Conservation (phyloP, 2,113 vertebrate species). For the Mola mola region DNA sequence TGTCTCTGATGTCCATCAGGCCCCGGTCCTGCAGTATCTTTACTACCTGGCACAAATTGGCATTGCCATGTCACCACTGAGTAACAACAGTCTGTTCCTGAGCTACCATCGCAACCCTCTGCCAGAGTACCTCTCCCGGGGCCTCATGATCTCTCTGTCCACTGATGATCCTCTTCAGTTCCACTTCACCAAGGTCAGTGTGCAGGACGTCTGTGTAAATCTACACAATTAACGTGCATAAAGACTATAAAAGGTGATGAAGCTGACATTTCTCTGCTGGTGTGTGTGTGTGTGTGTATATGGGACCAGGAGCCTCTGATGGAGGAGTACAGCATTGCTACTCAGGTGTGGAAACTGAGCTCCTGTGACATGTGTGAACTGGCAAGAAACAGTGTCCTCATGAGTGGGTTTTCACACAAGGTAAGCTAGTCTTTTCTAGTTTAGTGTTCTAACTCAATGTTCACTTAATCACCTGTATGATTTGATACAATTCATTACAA, state of each 20-base stretch:
- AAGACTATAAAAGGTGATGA: neutral
- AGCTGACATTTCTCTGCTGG: slow-evolving; percentile 10
- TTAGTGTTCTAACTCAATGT: neutral
- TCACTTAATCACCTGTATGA: too few relatives aligned
- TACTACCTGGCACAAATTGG: slow-evolving; percentile 97
- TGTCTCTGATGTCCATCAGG: slow-evolving; percentile 74
- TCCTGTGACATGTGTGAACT: slow-evolving; percentile 99
- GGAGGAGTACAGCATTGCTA: slow-evolving; percentile 98
- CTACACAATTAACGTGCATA: neutral
- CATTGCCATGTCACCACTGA: slow-evolving; percentile 97
- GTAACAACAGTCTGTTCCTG: slow-evolving; percentile 98
- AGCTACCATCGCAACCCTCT: slow-evolving; percentile 98
- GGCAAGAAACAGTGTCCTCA: slow-evolving; percentile 97
- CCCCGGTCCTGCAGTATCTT: slow-evolving; percentile 95
- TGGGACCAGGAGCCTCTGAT: slow-evolving; percentile 91
- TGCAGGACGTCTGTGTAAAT: neutral
- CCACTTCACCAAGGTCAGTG: slow-evolving; percentile 94
- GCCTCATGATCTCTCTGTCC: slow-evolving; percentile 94
- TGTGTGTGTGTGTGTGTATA: slow-evolving; percentile 38
- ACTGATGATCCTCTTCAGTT: slow-evolving; percentile 97
- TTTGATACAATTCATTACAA: too few relatives aligned
- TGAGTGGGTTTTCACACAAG: slow-evolving; percentile 97
- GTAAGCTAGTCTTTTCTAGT: slow-evolving; percentile 66
- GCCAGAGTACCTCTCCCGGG: slow-evolving; percentile 92
- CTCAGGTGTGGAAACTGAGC: slow-evolving; percentile 98